Evolutionary conservation across 2,113 vertebrate genomes (phyloP).

Genomic region (Centropus bengalensis): DNA sequence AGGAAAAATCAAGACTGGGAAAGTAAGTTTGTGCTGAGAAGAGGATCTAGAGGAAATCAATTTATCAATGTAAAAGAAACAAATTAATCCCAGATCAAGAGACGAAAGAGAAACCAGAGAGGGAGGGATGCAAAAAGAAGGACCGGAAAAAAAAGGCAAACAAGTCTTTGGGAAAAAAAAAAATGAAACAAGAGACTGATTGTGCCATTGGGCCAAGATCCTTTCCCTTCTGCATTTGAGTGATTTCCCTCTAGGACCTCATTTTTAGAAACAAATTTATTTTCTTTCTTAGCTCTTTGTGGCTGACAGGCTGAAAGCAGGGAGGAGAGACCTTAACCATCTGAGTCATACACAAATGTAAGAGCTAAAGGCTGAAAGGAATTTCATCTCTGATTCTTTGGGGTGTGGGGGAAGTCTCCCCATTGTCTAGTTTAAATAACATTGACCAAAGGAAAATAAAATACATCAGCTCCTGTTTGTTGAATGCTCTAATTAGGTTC

Average conservation of each 20-base stretch:
- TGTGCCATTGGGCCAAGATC: background rate
- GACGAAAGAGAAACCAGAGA: background rate
- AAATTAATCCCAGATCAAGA: background rate
- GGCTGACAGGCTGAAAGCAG: background rate
- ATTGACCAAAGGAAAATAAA: background rate
- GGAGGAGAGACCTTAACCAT: conserved; percentile 22
- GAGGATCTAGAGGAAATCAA: background rate
- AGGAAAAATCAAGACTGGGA: background rate
- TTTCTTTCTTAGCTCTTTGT: background rate
- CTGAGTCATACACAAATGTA: conserved; percentile 7
- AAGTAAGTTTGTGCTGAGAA: background rate
- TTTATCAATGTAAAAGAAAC: background rate
- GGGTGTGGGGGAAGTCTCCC: conserved; percentile 28
- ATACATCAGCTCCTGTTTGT: background rate
- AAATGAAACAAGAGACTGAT: background rate
- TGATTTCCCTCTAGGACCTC: background rate
- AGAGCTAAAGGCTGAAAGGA: background rate
- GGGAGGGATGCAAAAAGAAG: background rate
- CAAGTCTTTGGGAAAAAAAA: background rate
- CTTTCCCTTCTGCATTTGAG: background rate
- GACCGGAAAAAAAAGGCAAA: background rate
- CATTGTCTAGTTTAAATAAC: conserved; percentile 3
- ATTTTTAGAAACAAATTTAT: background rate
- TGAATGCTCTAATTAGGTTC: background rate
- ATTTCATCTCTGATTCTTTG: background rate